Base-by-base conservation (phyloP, 1,140 invertebrate species). In the Drosophila albomicans region DNA sequence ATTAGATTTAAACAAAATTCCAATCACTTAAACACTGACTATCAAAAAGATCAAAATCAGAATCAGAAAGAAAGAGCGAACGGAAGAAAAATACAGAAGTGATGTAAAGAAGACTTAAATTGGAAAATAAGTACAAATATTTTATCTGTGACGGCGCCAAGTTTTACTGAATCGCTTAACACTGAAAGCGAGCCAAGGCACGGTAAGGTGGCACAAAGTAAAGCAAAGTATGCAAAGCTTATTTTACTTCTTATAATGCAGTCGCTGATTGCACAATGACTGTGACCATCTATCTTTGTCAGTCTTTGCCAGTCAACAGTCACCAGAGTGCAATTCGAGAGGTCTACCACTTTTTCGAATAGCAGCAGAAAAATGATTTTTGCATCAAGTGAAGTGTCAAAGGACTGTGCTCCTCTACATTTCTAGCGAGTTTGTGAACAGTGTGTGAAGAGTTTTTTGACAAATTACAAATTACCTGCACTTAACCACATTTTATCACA, bases 211-310 rank as follows among this genome's bases (percentile, higher is more conserved):
- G 48, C 70, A 48, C 32, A 63, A 54, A 25, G 20, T 25, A 25
- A 25, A 25, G 20, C 20, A 25, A 84, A 76, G 71, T 84, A 84
- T 79, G 76, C 72, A 68, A 79, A 76, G 72, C 62, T 79, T 84
- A 68, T 84, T 79, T 80, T 80, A 8, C 11, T 38, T 61, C 35
- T 59, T 73, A 52, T 73, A 45, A 73, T 61, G 70, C 70, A 73
- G 15, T 35, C 48, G 45, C 35, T 58, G 69, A 72, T 66, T 58
- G 54, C 52, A 46, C 54, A 13, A 51, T 32, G 13, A 15, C 20
- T 28, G 35, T 38, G 56, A n/a, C 56, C 46, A 73, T 67, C 70
- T 54, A 73, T 73, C 70, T 56, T 68, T 52, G 64, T 61, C 70
- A 58, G 10, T 16, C 32, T 46, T 52, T 54, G 35, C 13, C 45